Percentiles rank a stretch among this genome's conserved stretches.
phyloP scores from a whole-genome alignment of 2,113 vertebrate genomes.

The Menidia beryllina region DNA sequence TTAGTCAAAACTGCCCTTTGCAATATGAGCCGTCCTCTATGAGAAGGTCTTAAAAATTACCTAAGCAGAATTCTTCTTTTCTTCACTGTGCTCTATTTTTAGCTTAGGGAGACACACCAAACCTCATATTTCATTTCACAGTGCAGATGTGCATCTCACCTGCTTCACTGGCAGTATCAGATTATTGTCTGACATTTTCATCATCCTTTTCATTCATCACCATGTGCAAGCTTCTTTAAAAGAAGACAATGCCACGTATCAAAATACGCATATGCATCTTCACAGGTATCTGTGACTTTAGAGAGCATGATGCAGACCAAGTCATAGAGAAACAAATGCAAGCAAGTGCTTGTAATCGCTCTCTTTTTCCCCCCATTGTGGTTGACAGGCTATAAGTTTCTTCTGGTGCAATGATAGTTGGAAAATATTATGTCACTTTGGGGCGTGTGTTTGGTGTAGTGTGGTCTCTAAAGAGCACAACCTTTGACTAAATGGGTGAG shows the following conservation, averaged over 20 bases:
- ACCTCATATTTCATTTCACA: constrained; percentile 66
- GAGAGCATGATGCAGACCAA: constrained; percentile 8
- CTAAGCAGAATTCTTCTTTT: constrained; percentile 61
- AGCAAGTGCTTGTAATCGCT: background rate
- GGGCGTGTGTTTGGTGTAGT: constrained; percentile 34
- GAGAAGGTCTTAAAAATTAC: constrained; percentile 68
- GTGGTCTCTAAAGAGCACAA: constrained; percentile 61
- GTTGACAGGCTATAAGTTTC: constrained; percentile 31
- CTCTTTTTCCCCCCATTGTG: constrained; percentile 36
- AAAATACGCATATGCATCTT: constrained; percentile 20
- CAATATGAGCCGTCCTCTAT: constrained; percentile 57
- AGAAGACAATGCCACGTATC: constrained; percentile 16
- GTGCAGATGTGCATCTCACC: constrained; percentile 57
- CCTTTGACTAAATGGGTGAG: constrained; percentile 51
- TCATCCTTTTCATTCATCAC: constrained; percentile 31
- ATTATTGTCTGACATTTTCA: constrained; percentile 64
- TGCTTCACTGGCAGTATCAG: constrained; percentile 56
- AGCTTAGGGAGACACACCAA: constrained; percentile 67
- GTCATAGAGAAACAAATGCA: constrained; percentile 21
- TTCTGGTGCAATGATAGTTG: constrained; percentile 33
- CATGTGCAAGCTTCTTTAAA: constrained; percentile 12
- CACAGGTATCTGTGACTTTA: constrained; percentile 9
- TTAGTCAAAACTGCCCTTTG: constrained; percentile 61
- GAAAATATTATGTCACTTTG: constrained; percentile 67
- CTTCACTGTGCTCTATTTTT: constrained; percentile 72